Percentiles rank a stretch among this genome's conserved stretches.
These are phyloP conservation scores for Chauna torquata DNA, from an alignment of 2,113 vertebrate species.

Conservation along the genomic window DNA sequence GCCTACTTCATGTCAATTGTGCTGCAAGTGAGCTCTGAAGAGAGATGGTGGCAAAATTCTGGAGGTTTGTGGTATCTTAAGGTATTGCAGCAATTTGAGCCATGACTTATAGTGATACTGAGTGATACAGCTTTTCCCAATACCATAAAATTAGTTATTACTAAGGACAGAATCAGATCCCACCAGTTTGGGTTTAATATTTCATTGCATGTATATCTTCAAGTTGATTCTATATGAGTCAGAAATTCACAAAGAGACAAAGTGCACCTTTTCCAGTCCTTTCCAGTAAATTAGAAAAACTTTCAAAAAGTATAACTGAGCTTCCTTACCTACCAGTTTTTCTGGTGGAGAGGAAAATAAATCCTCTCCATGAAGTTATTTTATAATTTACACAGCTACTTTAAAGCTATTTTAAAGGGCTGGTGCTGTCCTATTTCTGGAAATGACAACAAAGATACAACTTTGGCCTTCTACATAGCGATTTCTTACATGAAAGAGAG, in stretches of 20 bases:
- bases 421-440: neutral
- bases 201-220: neutral
- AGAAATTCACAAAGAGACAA: neutral
- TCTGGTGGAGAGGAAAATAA: neutral
- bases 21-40: neutral
- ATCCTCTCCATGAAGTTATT: neutral
- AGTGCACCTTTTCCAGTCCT: neutral
- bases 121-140: neutral
- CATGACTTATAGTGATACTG: rapidly evolving
- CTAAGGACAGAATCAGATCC: neutral
- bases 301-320: neutral
- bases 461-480: neutral
- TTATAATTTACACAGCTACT: neutral
- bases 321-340: neutral
- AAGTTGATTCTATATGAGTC: rapidly evolving
- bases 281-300: neutral
- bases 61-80: neutral
- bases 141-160: neutral
- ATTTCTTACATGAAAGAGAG: neutral
- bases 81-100: neutral
- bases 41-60: neutral
- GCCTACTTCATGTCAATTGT: neutral
- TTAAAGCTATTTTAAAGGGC: neutral
- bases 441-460: neutral
- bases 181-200: neutral